Base-by-base conservation (phyloP, 2,797 vertebrate genomes). In the Chelon auratus region DNA sequence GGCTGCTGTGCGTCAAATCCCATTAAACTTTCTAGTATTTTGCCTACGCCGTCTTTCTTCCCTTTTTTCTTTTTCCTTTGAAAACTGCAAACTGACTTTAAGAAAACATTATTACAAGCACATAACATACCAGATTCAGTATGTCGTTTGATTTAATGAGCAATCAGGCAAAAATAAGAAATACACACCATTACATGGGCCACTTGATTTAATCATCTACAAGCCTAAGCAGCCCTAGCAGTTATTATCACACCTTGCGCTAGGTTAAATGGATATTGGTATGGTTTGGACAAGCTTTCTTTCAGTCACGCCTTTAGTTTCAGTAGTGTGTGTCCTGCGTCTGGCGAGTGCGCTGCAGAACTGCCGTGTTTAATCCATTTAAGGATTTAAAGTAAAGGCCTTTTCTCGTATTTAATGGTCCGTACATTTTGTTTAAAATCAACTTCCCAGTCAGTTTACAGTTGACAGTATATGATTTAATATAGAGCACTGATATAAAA, bases 11-110 rank as follows among this genome's bases (percentile, higher is more conserved):
- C 30, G 7, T 33, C 30, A 33, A 26, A 11, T n/a, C 45, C 10
- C 22, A 9, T 40, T 33, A 33, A 33, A 40, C 39, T 63, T 61
- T 59, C 56, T 77, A 3, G 30, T 61, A 39, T 26, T 53, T 30
- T 20, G 40, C 59, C 30, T 15, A 15, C n/a, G 24, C 24, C 24
- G 2, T 3, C 24, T 26, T 43, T 43, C 13, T 6, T 43, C 13
- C 22, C 42, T 43, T 43, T 15, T 0, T 45, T 51, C 11, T 13
- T 50, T 20, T 20, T 24, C 5, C 39, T 45, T 4, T 51, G 2
- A 2, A 18, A 48, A 18, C n/a, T 18, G 43, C 43, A 58, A 62
- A 48, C 47, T 3, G 24, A 26, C 24, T 26, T 26, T 26, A 26
- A 26, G 24, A 26, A 26, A 26, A 26, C 24, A 26, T 26, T 26